A percentile compares a stretch with the other conserved stretches of the same genome.
phyloP scores from a whole-genome alignment of 2,797 vertebrate genomes.

The Tachyglossus aculeatus region DNA sequence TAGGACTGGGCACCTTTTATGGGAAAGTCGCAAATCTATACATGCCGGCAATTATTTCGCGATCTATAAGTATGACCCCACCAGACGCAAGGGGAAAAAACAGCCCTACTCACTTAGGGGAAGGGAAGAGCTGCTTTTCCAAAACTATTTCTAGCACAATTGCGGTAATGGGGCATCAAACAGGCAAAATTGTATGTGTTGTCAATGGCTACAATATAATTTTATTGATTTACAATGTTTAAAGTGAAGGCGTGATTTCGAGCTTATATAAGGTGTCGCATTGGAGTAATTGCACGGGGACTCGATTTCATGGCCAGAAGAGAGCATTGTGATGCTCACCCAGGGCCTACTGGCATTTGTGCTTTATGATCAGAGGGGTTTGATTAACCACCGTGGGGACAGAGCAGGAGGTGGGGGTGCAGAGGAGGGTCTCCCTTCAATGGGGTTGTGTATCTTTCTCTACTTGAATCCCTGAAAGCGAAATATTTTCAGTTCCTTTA shows the following conservation, averaged over 20 bases:
- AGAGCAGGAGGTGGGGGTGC: constrained; percentile 22
- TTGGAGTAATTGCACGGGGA: constrained; percentile 61
- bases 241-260: constrained; percentile 68
- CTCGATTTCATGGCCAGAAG: constrained; percentile 60
- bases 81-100: constrained; percentile 12
- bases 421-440: background rate
- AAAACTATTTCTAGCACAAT: constrained; percentile 37
- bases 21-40: constrained; percentile 38
- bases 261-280: constrained; percentile 61
- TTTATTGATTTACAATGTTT: constrained; percentile 69
- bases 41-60: constrained; percentile 39
- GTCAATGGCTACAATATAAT: constrained; percentile 70
- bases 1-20: background rate
- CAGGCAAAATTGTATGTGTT: constrained; percentile 70
- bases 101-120: constrained; percentile 9
- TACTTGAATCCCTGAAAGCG: constrained; percentile 11
- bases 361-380: constrained; percentile 29
- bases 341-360: background rate
- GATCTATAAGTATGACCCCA: constrained; percentile 43
- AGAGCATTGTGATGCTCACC: constrained; percentile 42
- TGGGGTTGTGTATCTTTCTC: background rate
- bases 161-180: constrained; percentile 68
- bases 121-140: constrained; percentile 43
- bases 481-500: background rate
- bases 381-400: constrained; percentile 29